phyloP scores from a whole-genome alignment of 2,888 invertebrate genomes.

The Halictus quadricinctus region DNA sequence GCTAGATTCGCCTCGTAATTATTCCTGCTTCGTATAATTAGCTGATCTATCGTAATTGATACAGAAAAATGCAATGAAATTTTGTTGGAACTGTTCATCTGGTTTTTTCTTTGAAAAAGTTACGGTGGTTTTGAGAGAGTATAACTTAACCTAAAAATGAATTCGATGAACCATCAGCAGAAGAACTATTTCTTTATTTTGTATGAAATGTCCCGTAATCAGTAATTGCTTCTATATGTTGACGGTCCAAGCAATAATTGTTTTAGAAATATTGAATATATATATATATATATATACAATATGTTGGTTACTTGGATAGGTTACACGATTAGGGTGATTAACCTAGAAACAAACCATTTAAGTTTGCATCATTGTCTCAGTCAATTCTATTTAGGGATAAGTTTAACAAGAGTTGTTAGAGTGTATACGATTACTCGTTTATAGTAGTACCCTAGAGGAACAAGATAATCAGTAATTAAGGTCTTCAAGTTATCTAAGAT shows the following conservation, averaged over 20 bases:
- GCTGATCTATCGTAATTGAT: neutral
- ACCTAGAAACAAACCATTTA: neutral
- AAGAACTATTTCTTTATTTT: neutral
- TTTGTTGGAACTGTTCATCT: too few relatives aligned
- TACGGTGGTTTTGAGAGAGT: neutral
- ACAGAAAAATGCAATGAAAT: neutral
- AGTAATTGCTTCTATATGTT: neutral
- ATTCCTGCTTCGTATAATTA: neutral
- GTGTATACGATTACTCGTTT: neutral
- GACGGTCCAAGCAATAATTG: neutral
- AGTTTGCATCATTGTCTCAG: neutral
- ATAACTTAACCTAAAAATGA: neutral
- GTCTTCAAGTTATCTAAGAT: neutral
- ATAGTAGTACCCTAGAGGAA: neutral
- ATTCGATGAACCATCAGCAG: neutral
- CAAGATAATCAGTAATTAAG: neutral
- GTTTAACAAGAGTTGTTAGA: neutral
- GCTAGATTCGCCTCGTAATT: neutral
- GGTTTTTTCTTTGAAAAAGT: neutral
- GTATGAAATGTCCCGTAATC: neutral
- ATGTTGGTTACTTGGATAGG: neutral
- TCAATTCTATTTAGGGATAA: neutral
- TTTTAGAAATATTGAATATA: neutral
- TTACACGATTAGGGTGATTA: neutral
- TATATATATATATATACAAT: too few relatives aligned